Base-by-base conservation (phyloP, 2,888 invertebrate species). In the Mesoligia furuncula region DNA sequence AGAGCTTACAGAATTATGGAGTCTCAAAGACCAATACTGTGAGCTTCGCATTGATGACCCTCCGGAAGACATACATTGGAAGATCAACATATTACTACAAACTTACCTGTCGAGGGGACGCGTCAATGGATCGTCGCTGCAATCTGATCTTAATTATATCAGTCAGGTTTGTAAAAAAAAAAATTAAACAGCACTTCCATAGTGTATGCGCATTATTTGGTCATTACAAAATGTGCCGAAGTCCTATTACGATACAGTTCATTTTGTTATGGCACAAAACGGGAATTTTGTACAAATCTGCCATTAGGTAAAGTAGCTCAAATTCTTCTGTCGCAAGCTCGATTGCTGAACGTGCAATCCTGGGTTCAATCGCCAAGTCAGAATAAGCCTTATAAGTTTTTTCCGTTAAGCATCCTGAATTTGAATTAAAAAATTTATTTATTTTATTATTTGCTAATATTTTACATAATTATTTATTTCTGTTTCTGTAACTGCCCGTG, bases 21-120 rank as follows among this genome's bases (percentile, higher is more conserved):
- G 97, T 65, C 97, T 99, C 31, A 97, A 98, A 51, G 95, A 97
- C 51, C 97, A 98, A 27, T 98, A 98, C 91, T 99, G 99, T 91
- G 98, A 98, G 91, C 96, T 99, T 48, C 97, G 97, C 45, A 98
- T 99, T 0, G 97, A 98, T 83, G 94, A 99, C 13, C 98, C 99
- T 0, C 97, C 98, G 4, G 99, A 99, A 92, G 99, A 99, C 93
- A 97, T 99, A 27, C 98, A 99, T 89, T 99, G 99, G 89, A 99
- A 99, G 97, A 99, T 99, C 57, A 99, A 99, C 94, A 99, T 99
- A 86, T 96, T 99, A 24, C 97, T 99, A 90, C 99, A 99, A 94
- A 98, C 99, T 0, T 99, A 98, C 93, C 97, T 99, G 70, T 99
- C 99, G 0, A 97, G 98, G 75, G 98, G 98, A 15, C 97, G 97